Evolutionary conservation across 2,888 invertebrate species (phyloP).

Genomic region (Epistrophe eligans): DNA sequence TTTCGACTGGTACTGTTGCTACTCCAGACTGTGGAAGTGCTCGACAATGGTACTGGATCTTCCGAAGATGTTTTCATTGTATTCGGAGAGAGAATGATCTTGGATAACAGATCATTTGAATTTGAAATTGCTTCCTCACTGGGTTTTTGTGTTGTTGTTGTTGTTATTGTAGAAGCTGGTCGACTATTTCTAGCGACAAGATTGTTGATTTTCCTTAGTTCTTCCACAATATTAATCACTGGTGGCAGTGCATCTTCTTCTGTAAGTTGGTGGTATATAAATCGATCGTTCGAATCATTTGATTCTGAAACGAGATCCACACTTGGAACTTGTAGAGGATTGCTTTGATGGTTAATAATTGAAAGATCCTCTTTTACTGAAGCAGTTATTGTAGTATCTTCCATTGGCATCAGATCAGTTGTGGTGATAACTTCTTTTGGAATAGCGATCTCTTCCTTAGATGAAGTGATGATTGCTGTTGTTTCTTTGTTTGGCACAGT

Average conservation of each 20-base stretch:
- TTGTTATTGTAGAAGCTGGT: conserved; percentile 7
- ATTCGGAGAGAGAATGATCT: conserved; percentile 66
- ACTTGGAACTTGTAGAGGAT: not conserved
- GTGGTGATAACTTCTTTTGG: not conserved
- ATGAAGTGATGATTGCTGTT: not conserved
- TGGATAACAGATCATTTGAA: conserved; percentile 42
- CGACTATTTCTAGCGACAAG: conserved; percentile 80
- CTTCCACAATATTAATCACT: conserved; percentile 78
- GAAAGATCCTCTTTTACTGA: not conserved
- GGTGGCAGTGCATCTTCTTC: conserved; percentile 20
- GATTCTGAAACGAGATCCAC: not conserved
- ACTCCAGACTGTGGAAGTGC: conserved; percentile 67
- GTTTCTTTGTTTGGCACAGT: not conserved
- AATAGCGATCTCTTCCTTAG: not conserved
- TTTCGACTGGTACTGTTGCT: conserved; percentile 52
- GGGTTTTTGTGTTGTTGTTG: conserved; percentile 73
- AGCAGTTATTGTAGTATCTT: not conserved
- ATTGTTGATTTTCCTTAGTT: conserved; percentile 81
- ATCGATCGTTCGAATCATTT: conserved; percentile 18
- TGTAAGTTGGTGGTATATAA: conserved; percentile 17
- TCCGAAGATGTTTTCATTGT: conserved; percentile 47
- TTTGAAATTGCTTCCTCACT: conserved; percentile 43
- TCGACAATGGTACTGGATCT: conserved; percentile 58
- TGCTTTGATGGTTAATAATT: not conserved
- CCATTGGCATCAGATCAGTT: not conserved